Percentiles rank a stretch among this genome's conserved stretches.
These are phyloP conservation scores for Rhinatrema bivittatum DNA, from an alignment of 2,797 vertebrate species.

Conservation along the genomic window DNA sequence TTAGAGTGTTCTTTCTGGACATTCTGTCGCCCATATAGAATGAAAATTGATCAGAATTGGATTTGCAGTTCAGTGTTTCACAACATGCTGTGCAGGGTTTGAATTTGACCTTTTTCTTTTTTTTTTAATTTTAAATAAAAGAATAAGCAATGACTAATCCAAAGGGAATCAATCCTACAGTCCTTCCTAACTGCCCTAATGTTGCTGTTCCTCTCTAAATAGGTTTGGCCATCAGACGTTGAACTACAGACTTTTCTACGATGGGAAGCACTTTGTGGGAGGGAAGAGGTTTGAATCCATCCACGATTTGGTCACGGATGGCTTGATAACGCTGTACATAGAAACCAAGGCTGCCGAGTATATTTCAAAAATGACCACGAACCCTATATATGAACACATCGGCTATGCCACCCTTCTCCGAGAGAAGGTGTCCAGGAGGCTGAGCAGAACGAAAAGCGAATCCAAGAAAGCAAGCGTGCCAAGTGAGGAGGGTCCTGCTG, in stretches of 20 bases:
- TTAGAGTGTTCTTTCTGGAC: no score
- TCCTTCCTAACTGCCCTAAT: no score
- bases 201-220: constrained; percentile 6
- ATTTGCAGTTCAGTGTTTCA: no score
- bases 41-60: no score
- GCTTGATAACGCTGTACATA: constrained; percentile 93
- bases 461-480: constrained; percentile 78
- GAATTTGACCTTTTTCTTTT: no score
- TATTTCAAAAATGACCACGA: constrained; percentile 97
- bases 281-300: constrained; percentile 97
- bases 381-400: constrained; percentile 95
- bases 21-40: no score
- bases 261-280: constrained; percentile 95
- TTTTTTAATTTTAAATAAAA: no score
- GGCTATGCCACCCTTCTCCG: constrained; percentile 89
- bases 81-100: no score
- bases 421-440: constrained; percentile 80
- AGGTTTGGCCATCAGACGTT: constrained; percentile 93
- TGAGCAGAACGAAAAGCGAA: constrained; percentile 73
- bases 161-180: no score
- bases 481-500: constrained; percentile 61
- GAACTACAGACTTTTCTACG: constrained; percentile 95
- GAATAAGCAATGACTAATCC: no score
- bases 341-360: constrained; percentile 97
- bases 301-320: constrained; percentile 93